phyloP scores from a whole-genome alignment of 1,140 invertebrate species.

The Brachionus angularis region DNA sequence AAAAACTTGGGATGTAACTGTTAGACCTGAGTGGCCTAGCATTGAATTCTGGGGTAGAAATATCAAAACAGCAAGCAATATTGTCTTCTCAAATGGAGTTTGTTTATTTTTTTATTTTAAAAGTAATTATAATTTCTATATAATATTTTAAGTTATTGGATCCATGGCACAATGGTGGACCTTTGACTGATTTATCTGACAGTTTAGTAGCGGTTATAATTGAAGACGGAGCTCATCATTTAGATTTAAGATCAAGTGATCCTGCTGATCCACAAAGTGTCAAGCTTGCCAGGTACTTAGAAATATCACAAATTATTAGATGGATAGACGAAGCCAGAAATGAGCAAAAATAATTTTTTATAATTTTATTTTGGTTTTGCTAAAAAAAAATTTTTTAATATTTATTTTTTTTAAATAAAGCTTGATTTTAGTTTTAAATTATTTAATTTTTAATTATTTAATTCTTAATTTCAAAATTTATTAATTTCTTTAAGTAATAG shows the following conservation, averaged over 20 bases:
- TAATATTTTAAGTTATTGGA: constrained; percentile 64
- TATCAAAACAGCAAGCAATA: constrained; percentile 74
- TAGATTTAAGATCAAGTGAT: constrained; percentile 33
- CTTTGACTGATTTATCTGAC: constrained; percentile 60
- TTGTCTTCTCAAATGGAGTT: constrained; percentile 44
- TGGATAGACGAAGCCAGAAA: constrained; percentile 35
- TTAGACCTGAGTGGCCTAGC: constrained; percentile 66
- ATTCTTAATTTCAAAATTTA: no score
- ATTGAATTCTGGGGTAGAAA: constrained; percentile 76
- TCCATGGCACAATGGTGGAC: constrained; percentile 85
- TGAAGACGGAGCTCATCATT: constrained; percentile 82
- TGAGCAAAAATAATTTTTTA: no score
- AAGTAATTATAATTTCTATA: no score
- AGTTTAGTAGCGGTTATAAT: constrained; percentile 59
- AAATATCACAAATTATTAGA: constrained; percentile 38
- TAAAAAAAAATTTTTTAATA: no score
- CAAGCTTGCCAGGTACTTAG: constrained; percentile 5
- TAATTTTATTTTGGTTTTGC: no score
- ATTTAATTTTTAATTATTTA: no score
- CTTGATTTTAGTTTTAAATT: no score
- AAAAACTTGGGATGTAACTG: constrained; percentile 66
- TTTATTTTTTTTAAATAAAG: no score
- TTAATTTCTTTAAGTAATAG: no score
- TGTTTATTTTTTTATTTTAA: no score
- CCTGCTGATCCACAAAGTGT: constrained; percentile 34